Base-by-base conservation (phyloP, 2,888 invertebrate species). In the Lepidochitona cinerea region DNA sequence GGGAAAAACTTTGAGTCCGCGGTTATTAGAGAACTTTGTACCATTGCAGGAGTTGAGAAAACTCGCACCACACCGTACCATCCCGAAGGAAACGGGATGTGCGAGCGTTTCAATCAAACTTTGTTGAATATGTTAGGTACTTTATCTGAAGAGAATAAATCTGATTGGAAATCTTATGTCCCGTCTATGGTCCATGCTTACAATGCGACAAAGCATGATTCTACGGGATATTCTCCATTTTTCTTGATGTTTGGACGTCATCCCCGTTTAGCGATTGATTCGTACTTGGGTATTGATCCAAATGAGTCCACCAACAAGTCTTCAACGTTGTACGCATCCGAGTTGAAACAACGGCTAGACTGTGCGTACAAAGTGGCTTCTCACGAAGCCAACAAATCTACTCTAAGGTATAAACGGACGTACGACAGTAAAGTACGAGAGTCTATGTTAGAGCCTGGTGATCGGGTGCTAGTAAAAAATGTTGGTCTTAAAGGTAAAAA, bases 171-270 rank as follows among this genome's bases (percentile, higher is more conserved):
- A 54, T 14, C n/a, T 7, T 49, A 49, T 32, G 41, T 72, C 14
- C 12, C 68, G 5, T 12, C 69, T 5, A 12, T 72, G 14, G 52
- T 35, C 23, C 59, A 35, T 32, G 72, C 72, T 4, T 72, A 72
- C 37, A 72, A 72, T 36, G 23, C 41, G 23, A 72, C 72, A 3
- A 49, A 26, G n/a, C 72, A 72, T 35, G 54, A 53, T 5, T 23
- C 26, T n/a, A 72, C 68, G 5, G 72, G 72, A 6, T 69, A n/a
- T 35, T 35, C 35, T 7, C 72, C 72, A 52, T 69, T 35, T 32
- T 72, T 37, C 23, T 37, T 72, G 3, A 69, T 72, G 68, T 72
- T 72, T 37, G 72, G 72, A 5, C 12, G 72, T n/a, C 18, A 72
- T 5, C 72, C 72, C 5, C 72, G 33, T 2, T 26, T 72, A 5